phyloP scores from a whole-genome alignment of 1,140 invertebrate genomes.

The Macrocentrus cingulum region DNA sequence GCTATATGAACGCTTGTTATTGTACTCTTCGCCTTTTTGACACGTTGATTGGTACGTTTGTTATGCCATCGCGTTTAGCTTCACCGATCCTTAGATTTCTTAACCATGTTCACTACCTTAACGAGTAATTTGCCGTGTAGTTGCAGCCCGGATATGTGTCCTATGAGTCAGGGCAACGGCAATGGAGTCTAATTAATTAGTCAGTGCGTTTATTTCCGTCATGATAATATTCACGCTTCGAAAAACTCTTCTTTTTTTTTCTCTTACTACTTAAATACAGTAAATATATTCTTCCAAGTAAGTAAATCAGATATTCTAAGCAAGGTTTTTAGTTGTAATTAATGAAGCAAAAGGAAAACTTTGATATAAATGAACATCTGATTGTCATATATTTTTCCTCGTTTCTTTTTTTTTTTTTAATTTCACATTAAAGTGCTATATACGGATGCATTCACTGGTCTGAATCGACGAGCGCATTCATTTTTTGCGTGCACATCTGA shows the following conservation, averaged over 20 bases:
- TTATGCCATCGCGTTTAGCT: constrained; percentile 5
- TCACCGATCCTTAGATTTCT: constrained; percentile 19
- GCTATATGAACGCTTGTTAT: constrained; percentile 8
- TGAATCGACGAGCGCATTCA: constrained; percentile 12
- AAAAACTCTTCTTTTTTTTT: no score
- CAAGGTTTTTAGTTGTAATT: no score
- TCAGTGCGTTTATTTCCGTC: background rate
- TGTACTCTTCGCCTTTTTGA: background rate
- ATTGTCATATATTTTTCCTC: no score
- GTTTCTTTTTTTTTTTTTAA: no score
- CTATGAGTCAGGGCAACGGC: background rate
- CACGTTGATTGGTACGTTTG: constrained; percentile 21
- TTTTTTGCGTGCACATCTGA: constrained; percentile 21
- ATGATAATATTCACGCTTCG: no score
- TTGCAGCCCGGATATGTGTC: background rate
- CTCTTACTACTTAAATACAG: background rate
- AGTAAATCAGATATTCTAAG: no score
- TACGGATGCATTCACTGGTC: constrained; percentile 11
- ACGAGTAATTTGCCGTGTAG: constrained; percentile 3
- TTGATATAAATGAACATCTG: no score
- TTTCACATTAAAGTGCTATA: background rate
- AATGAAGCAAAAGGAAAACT: no score
- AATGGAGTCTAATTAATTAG: background rate
- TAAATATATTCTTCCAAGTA: constrained; percentile 8
- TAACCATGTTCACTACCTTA: constrained; percentile 5